Base-by-base conservation (phyloP, 2,888 invertebrate genomes). In the Rhogogaster chlorosoma region DNA sequence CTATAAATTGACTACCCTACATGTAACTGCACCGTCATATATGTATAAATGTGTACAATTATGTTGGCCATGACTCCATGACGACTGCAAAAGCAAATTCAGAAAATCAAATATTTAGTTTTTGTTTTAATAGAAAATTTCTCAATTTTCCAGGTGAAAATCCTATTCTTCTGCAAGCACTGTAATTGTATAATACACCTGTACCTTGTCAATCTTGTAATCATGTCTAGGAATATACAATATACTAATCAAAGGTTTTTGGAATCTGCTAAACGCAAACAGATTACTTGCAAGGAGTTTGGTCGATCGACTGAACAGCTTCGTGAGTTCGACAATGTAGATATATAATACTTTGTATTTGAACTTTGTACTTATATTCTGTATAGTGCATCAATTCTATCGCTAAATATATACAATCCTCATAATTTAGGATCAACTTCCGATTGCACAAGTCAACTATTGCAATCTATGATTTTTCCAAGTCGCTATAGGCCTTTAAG, bases 51-150 rank as follows among this genome's bases (percentile, higher is more conserved):
- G 10, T 42, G 71, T 71, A 71, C 32, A 29, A 49, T 29, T 2
- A 77, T 29, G 53, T 53, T 77, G 45, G 77, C 53, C 77, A 77
- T 77, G 53, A 49, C 49, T 77, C 61, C 80, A 80, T 57, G 61
- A 61, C 36, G 49, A 80, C 61, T 36, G 6, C n/a, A 57, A 26
- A 38, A 22, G n/a, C 15, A 61, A 18, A 12, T 80, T 57, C 22
- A n/a, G 18, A 29, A 61, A 29, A 38, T 36, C 9, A 18, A 36
- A 80, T 38, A 38, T 61, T 53, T 2, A 38, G 80, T 26, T 61
- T 57, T 57, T 80, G 36, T 80, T 57, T 57, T 12, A 12, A 26
- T n/a, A 22, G 22, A n/a, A 61, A 12, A 36, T 61, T 38, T 61
- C 26, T 61, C 36, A 22, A 80, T 80, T 80, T 38, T 61, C 29